phyloP scores from a whole-genome alignment of 2,888 invertebrate genomes.

The Cylloceria caligata region DNA sequence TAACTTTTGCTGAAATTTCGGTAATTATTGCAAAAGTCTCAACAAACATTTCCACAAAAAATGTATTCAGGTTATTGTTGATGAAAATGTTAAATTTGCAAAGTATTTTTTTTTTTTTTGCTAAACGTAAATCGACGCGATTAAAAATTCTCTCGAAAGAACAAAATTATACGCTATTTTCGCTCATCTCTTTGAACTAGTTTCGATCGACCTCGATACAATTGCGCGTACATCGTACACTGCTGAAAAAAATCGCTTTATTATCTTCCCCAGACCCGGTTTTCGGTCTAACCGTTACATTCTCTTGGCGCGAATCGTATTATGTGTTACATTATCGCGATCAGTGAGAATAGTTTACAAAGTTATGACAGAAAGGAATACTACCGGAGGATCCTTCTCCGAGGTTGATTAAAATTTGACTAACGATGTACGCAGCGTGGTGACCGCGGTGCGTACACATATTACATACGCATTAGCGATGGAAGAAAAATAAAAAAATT shows the following conservation, averaged over 20 bases:
- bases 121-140: too few species aligned
- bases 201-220: slow-evolving; percentile 62
- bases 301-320: slow-evolving; percentile 32
- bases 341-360: not conserved
- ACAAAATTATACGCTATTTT: slow-evolving; percentile 12
- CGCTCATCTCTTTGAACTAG: slow-evolving; percentile 27
- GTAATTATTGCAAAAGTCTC: too few species aligned
- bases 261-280: slow-evolving; percentile 55
- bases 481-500: slow-evolving; percentile 17
- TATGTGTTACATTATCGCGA: slow-evolving; percentile 27
- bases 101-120: too few species aligned
- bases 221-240: slow-evolving; percentile 52
- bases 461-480: not conserved
- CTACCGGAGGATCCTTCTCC: not conserved
- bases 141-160: not conserved
- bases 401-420: not conserved
- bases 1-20: too few species aligned
- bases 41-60: too few species aligned
- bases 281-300: slow-evolving; percentile 69
- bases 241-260: slow-evolving; percentile 37
- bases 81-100: too few species aligned
- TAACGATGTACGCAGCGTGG: slow-evolving; percentile 14
- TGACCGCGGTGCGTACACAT: not conserved
- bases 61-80: too few species aligned
- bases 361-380: not conserved